A percentile compares a stretch with the other conserved stretches of the same genome.
phyloP scores from a whole-genome alignment of 2,113 vertebrate genomes.

The Macrotus californicus region DNA sequence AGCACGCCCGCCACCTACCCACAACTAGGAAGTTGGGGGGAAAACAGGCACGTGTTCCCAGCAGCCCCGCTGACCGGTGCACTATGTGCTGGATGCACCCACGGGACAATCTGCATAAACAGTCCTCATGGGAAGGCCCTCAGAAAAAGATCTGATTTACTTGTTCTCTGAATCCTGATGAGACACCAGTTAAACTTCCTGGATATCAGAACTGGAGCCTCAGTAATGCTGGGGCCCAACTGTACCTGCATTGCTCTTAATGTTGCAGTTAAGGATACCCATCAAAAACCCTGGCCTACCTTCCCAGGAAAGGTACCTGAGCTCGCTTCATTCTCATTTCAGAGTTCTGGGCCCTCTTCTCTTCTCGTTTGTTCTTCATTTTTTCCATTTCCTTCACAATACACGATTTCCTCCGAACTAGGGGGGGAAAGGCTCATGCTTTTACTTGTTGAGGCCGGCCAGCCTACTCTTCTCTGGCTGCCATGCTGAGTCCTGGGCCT shows the following conservation, averaged over 20 bases:
- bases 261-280: neutral
- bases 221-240: neutral
- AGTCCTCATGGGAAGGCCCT: neutral
- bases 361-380: constrained; percentile 87
- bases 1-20: neutral
- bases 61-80: too few species aligned
- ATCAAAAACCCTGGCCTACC: neutral
- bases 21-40: neutral
- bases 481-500: neutral
- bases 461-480: neutral
- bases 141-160: neutral
- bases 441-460: neutral
- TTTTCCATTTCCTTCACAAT: constrained; percentile 85
- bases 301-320: constrained; percentile 81
- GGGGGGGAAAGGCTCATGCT: neutral
- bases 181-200: constrained; percentile 18
- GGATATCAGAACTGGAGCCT: neutral
- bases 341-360: constrained; percentile 80
- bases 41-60: neutral
- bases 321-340: constrained; percentile 86
- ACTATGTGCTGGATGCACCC: neutral
- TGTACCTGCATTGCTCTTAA: accelerated
- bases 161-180: constrained; percentile 34
- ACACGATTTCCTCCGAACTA: constrained; percentile 86
- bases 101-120: neutral